Percentiles rank a stretch among this genome's conserved stretches.
phyloP scores from a whole-genome alignment of 1,140 invertebrate genomes.

The Calycopis cecrops region DNA sequence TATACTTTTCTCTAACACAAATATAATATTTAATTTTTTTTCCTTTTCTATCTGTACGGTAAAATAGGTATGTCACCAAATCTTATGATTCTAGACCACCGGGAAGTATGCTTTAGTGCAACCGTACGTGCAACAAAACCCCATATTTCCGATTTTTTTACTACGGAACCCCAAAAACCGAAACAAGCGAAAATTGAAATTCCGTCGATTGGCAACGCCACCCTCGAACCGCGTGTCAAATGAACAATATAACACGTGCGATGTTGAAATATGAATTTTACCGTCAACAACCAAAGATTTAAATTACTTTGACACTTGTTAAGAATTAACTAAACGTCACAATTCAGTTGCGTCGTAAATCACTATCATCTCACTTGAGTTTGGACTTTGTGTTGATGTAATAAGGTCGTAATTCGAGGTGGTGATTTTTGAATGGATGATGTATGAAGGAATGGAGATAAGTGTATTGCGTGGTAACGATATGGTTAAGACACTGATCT shows the following conservation, averaged over 20 bases:
- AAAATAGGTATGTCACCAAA: no score
- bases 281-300: constrained; percentile 9
- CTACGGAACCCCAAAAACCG: constrained; percentile 15
- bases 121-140: no score
- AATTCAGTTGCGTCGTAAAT: constrained; percentile 22
- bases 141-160: no score
- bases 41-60: no score
- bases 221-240: constrained; percentile 44
- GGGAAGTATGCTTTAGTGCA: no score
- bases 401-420: constrained; percentile 25
- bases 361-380: constrained; percentile 1
- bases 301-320: constrained; percentile 20
- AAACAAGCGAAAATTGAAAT: constrained; percentile 57
- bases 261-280: constrained; percentile 19
- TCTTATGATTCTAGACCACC: no score
- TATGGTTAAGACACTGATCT: not conserved
- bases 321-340: constrained; percentile 20
- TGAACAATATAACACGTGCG: constrained; percentile 23
- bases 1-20: no score
- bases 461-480: constrained; percentile 8
- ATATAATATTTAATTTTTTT: no score
- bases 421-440: constrained; percentile 35
- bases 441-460: constrained; percentile 11
- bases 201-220: constrained; percentile 40
- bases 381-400: constrained; percentile 10